Evolutionary conservation across 2,113 vertebrate genomes (phyloP).

Genomic region (Grammatotria lemairii): DNA sequence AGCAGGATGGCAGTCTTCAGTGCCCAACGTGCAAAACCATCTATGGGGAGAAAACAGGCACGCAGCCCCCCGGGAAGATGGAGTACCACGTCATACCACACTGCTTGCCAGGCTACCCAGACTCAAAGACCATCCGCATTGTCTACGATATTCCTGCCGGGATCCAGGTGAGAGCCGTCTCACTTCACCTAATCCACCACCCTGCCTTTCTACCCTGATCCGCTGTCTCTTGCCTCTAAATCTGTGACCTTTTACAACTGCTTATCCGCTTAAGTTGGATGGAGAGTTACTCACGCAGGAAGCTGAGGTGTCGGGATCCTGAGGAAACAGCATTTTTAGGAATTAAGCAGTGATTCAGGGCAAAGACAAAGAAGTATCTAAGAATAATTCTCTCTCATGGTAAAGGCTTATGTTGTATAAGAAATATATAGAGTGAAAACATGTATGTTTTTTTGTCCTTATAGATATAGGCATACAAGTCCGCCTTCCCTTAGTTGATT

Average conservation of each 20-base stretch:
- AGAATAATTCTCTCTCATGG: neutral
- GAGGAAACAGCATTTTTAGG: neutral
- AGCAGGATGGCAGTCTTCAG: slow-evolving; percentile 91
- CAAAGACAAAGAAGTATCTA: neutral
- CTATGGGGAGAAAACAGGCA: slow-evolving; percentile 94
- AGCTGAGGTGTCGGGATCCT: neutral
- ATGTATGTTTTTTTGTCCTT: neutral
- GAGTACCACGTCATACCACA: slow-evolving; percentile 95
- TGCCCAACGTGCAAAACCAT: slow-evolving; percentile 97
- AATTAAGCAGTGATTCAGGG: neutral
- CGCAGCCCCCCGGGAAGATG: slow-evolving; percentile 96
- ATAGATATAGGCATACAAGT: neutral
- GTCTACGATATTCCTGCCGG: slow-evolving; percentile 94
- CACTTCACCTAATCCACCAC: neutral
- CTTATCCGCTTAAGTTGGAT: slow-evolving; percentile 32
- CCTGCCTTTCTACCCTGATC: neutral
- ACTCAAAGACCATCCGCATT: slow-evolving; percentile 90
- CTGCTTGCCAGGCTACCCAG: slow-evolving; percentile 83
- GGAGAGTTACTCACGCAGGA: neutral
- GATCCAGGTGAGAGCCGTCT: slow-evolving; percentile 78
- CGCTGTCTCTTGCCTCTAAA: neutral
- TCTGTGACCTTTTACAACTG: neutral
- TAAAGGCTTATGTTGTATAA: neutral
- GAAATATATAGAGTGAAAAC: neutral
- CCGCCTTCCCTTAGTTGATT: neutral